These are phyloP conservation scores for Parazoanthus atlanticus DNA, from an alignment of 92 coral and sea anemone species.

Conservation along the genomic window DNA sequence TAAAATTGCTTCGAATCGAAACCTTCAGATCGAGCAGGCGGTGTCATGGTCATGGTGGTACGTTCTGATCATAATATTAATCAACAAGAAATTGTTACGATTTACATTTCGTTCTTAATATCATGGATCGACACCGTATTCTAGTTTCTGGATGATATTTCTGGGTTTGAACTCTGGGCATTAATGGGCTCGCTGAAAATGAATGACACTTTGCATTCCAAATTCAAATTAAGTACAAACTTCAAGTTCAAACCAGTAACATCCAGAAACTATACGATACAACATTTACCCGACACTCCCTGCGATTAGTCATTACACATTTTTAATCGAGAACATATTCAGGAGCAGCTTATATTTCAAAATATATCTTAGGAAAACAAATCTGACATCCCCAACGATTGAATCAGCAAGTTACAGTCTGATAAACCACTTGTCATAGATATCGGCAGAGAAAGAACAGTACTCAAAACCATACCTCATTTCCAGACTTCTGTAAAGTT, in stretches of 20 bases:
- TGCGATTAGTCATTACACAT: no score
- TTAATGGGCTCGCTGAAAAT: not conserved
- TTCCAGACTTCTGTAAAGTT: slow-evolving; percentile 91
- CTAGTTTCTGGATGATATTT: not conserved
- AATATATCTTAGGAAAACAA: slow-evolving; percentile 7
- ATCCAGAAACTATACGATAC: not conserved
- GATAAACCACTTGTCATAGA: not conserved
- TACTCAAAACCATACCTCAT: slow-evolving; percentile 75
- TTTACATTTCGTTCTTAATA: not conserved
- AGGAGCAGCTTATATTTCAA: not conserved
- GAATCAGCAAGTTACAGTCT: slow-evolving; percentile 24
- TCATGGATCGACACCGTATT: not conserved
- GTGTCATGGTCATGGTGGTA: not conserved
- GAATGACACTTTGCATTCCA: not conserved
- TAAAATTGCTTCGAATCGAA: not conserved
- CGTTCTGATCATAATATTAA: not conserved
- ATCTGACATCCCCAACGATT: not conserved
- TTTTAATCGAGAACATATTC: not conserved
- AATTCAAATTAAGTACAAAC: not conserved
- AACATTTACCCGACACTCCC: not conserved
- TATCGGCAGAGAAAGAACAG: not conserved
- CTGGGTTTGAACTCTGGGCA: not conserved
- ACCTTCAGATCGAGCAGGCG: not conserved
- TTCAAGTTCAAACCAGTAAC: not conserved
- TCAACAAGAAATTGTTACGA: not conserved